These are phyloP conservation scores for Phrynocephalus forsythii DNA, from an alignment of 2,797 vertebrate genomes.

Conservation along the genomic window DNA sequence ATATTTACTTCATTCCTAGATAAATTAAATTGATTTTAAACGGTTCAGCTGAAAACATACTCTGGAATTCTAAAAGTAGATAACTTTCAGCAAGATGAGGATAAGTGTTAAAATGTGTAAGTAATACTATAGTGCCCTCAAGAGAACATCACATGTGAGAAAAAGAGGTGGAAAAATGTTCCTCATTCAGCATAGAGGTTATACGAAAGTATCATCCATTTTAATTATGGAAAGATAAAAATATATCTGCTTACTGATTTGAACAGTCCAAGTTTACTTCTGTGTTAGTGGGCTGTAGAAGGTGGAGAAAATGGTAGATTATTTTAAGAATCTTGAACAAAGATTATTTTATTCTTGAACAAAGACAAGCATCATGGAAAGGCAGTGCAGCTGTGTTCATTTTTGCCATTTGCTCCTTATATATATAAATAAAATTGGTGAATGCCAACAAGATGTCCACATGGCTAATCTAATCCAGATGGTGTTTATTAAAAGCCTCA, in stretches of 20 bases:
- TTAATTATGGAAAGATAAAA: not conserved
- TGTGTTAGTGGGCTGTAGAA: not conserved
- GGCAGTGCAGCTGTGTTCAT: not conserved
- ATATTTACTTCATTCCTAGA: not conserved
- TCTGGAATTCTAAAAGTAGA: not conserved
- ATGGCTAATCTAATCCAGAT: not conserved
- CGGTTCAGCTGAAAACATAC: not conserved
- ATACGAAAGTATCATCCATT: not conserved
- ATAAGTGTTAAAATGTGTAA: not conserved
- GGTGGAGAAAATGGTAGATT: not conserved
- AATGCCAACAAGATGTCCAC: slow-evolving; percentile 6
- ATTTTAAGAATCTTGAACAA: not conserved
- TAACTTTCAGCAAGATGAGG: not conserved
- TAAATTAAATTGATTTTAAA: not conserved
- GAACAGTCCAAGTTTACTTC: not conserved
- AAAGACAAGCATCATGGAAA: not conserved
- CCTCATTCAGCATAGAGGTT: not conserved
- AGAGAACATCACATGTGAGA: not conserved
- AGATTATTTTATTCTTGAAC: not conserved
- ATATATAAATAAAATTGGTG: not conserved
- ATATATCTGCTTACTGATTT: not conserved
- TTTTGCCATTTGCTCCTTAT: slow-evolving; percentile 5
- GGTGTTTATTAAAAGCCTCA: slow-evolving; percentile 13
- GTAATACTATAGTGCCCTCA: not conserved
- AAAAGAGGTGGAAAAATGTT: no score